Conservation (phyloP, 2,888 invertebrate species). For the Enchytraeus crypticus region DNA sequence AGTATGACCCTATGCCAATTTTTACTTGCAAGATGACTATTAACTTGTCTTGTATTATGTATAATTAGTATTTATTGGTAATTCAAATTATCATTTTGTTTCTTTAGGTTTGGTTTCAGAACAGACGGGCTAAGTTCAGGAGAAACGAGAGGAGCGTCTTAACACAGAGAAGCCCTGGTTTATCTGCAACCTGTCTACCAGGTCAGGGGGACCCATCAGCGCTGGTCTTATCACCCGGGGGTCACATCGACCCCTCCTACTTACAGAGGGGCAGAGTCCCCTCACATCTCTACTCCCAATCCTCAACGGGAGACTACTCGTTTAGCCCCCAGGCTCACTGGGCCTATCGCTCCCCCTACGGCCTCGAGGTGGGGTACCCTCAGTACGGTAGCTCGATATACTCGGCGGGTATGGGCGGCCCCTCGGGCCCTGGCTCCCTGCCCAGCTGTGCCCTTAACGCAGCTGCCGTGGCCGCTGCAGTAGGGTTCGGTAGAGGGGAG, state of each 20-base stretch:
- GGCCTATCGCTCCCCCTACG: neutral
- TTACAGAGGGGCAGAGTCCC: neutral
- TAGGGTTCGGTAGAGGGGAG: neutral
- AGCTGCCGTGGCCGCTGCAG: no score
- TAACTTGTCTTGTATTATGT: neutral
- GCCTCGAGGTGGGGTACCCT: neutral
- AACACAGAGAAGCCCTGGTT: no score
- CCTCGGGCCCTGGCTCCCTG: neutral
- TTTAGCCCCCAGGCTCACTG: neutral
- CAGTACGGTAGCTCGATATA: neutral
- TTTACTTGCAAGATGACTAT: no score
- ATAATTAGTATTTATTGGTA: neutral
- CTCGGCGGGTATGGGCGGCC: neutral
- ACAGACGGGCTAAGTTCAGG: slow-evolving; percentile 84
- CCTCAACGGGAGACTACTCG: neutral
- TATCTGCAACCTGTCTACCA: neutral
- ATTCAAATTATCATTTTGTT: neutral
- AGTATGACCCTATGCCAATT: no score
- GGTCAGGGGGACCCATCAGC: neutral
- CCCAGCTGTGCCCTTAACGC: slow-evolving; percentile 5
- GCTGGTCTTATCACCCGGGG: neutral
- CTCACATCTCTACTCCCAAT: neutral
- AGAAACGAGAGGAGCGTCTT: slow-evolving; percentile 79
- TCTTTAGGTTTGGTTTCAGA: slow-evolving; percentile 82
- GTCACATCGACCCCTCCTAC: neutral